A percentile compares a stretch with the other conserved stretches of the same genome.
These are phyloP conservation scores for Lysandra coridon DNA, from an alignment of 2,888 invertebrate species.

Conservation along the genomic window DNA sequence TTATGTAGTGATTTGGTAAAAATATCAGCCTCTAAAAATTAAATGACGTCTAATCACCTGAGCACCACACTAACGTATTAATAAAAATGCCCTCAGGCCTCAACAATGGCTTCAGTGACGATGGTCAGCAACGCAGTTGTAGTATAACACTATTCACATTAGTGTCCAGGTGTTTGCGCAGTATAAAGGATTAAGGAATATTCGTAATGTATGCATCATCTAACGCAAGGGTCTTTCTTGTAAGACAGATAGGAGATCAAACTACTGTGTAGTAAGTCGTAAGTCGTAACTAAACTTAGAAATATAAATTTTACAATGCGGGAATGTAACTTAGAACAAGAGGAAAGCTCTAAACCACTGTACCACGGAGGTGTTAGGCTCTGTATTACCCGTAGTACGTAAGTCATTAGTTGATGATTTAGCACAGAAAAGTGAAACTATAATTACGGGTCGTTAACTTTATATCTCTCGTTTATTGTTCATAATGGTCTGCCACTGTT, in stretches of 20 bases:
- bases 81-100: too few relatives aligned
- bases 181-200: too few relatives aligned
- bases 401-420: conserved; percentile 15
- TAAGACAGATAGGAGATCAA: background rate
- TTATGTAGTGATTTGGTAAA: background rate
- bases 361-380: background rate
- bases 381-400: background rate
- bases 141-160: too few relatives aligned
- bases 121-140: too few relatives aligned
- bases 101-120: too few relatives aligned
- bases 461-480: conserved; percentile 11
- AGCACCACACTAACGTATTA: too few relatives aligned
- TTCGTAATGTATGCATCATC: too few relatives aligned
- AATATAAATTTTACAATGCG: background rate
- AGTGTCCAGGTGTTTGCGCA: too few relatives aligned
- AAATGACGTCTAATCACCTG: too few relatives aligned
- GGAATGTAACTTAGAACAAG: background rate
- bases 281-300: background rate
- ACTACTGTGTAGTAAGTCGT: background rate
- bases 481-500: conserved; percentile 15
- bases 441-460: conserved; percentile 14
- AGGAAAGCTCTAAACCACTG: background rate
- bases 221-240: background rate
- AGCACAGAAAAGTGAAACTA: conserved; percentile 17
- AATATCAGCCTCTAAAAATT: too few relatives aligned